Conservation (phyloP, 1,140 invertebrate genomes). For the Neodiprion virginianus region DNA sequence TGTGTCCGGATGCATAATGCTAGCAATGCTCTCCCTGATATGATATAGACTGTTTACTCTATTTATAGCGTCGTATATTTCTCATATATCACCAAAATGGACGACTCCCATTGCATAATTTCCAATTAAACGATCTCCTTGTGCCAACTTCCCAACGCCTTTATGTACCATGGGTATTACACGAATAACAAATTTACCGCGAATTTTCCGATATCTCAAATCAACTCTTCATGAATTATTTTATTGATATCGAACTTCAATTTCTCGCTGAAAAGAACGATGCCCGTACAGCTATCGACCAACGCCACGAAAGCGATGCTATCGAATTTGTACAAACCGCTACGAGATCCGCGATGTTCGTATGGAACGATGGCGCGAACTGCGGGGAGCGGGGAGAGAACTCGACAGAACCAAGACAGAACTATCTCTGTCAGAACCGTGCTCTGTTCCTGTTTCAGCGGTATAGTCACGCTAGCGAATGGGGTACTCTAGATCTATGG, state of each 20-base stretch:
- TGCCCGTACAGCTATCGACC: conserved; percentile 40
- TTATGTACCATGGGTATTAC: background rate
- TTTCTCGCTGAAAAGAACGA: conserved; percentile 48
- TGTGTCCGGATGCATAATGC: conserved; percentile 18
- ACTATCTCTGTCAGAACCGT: no score
- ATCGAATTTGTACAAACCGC: conserved; percentile 17
- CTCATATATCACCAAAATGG: conserved; percentile 38
- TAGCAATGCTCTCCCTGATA: background rate
- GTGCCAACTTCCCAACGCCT: background rate
- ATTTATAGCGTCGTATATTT: background rate
- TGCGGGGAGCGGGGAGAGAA: no score
- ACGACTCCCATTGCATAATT: conserved; percentile 32
- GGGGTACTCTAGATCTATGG: no score
- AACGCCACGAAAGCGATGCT: conserved; percentile 29
- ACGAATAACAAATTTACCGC: conserved; percentile 43
- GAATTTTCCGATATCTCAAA: conserved; percentile 38
- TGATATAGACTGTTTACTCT: conserved; percentile 16
- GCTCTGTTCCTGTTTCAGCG: no score
- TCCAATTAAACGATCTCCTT: conserved; percentile 11
- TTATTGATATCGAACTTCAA: conserved; percentile 51
- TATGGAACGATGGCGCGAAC: no score
- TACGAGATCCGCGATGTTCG: no score
- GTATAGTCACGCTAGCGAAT: no score
- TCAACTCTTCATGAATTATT: conserved; percentile 38
- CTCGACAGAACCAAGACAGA: no score